phyloP scores from a whole-genome alignment of 2,888 invertebrate genomes.

The Thymelicus sylvestris region DNA sequence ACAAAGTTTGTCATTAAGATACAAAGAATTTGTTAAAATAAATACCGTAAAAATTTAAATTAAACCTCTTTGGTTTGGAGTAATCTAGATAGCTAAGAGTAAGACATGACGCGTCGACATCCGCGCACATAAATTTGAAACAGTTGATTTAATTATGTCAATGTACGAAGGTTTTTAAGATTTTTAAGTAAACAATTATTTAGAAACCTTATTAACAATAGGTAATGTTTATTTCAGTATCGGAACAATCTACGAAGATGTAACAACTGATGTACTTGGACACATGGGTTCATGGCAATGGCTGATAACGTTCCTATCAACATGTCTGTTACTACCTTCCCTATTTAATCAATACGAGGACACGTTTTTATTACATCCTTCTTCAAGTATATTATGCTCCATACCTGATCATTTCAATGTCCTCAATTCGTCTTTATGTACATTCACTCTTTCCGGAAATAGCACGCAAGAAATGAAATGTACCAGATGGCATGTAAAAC shows the following conservation, averaged over 20 bases:
- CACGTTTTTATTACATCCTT: conserved; percentile 61
- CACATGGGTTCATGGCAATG: conserved; percentile 75
- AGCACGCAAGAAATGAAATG: conserved; percentile 57
- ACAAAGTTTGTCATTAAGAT: no score
- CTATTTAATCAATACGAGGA: conserved; percentile 70
- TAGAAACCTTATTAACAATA: neutral
- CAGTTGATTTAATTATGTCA: conserved; percentile 25
- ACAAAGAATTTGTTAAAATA: neutral
- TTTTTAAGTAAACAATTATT: neutral
- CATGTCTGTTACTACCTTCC: conserved; percentile 57
- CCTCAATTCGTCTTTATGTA: conserved; percentile 62
- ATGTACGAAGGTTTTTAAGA: conserved; percentile 6
- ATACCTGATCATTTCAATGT: conserved; percentile 50
- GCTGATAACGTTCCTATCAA: conserved; percentile 66
- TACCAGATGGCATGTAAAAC: conserved; percentile 63
- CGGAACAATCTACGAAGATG: conserved; percentile 74
- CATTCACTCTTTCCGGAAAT: conserved; percentile 51
- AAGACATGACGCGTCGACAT: conserved; percentile 21
- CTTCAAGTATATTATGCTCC: conserved; percentile 55
- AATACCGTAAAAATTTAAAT: neutral
- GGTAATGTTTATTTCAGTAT: conserved; percentile 59
- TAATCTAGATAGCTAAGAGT: conserved; percentile 34
- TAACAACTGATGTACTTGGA: conserved; percentile 74
- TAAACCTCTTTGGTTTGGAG: neutral
- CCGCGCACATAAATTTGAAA: neutral